Evolutionary conservation across 2,113 vertebrate species (phyloP), one percentile per base, ranked within the genome.

Genomic region (Pogonocichla stellata): DNA sequence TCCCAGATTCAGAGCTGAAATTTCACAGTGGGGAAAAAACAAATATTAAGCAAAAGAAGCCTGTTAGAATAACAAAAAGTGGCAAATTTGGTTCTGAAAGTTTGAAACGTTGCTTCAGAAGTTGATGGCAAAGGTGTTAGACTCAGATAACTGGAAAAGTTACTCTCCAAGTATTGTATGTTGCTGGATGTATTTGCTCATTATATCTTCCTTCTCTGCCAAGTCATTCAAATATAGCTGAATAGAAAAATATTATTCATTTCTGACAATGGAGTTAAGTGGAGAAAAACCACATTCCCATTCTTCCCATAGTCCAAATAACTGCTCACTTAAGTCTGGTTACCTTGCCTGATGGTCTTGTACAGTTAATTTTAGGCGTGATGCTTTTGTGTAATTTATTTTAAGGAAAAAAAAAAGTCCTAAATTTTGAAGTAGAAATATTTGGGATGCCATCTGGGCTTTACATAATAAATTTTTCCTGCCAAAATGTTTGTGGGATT

Each of bases 401-500:
- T 95, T 83, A 90, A 94, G 75, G 2, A 19, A 22, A 43, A n/a
- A 47, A 71, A 65, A 58, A 50, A 70, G 14, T 43, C 61, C 71
- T 93, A 54, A 90, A 94, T 93, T 93, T 90, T 86, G 38, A 96
- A 96, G 82, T 51, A 83, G 88, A 77, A 97, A 96, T 96, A 96
- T 92, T 96, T 97, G 93, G 65, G 92, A 97, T 96, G 82, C 94
- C 94, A 94, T 96, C 94, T 96, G 93, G 90, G 40, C 88, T 96
- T 96, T 97, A 95, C 93, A 95, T 96, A 96, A 96, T 96, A 94
- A 93, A 75, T 94, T 93, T 90, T 71, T 36, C 38, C 92, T 97
- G 95, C 93, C 96, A 97, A 96, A 94, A 96, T 94, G 96, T 90
- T 96, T 96, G 96, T 97, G 95, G 95, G 94, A 96, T 96, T 92